Conservation (phyloP, 1,140 invertebrate species). For the Drosophila nasuta region DNA sequence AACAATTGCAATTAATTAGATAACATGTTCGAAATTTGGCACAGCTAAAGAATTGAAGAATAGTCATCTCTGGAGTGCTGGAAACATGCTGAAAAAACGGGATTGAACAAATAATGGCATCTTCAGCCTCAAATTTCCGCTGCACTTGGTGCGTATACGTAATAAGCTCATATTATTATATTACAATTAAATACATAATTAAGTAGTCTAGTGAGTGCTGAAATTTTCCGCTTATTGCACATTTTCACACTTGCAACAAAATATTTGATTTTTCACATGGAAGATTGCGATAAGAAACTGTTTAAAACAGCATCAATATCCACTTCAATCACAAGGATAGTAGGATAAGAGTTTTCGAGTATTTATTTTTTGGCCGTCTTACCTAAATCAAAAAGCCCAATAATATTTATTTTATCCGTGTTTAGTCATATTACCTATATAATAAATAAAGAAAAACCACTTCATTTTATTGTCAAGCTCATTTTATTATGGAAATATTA, state of each 20-base stretch:
- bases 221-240: conserved; percentile 11
- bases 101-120: conserved; percentile 14
- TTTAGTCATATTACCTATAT: conserved; percentile 21
- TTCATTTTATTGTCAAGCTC: too few relatives aligned
- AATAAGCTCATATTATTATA: not conserved
- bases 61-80: not conserved
- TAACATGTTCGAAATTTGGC: not conserved
- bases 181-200: not conserved
- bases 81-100: conserved; percentile 41
- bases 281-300: conserved; percentile 35
- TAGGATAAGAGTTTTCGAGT: not conserved
- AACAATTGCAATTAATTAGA: conserved; percentile 61
- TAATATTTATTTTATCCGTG: conserved; percentile 50
- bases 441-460: conserved; percentile 4
- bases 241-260: conserved; percentile 43
- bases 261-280: conserved; percentile 41
- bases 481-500: too few relatives aligned
- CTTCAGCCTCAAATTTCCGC: not conserved
- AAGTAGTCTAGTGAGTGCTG: not conserved
- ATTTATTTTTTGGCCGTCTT: conserved; percentile 39
- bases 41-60: not conserved
- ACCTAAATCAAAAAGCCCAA: conserved; percentile 58
- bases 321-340: not conserved
- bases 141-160: not conserved
- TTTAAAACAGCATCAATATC: conserved; percentile 16